Evolutionary conservation across 2,797 vertebrate species (phyloP).

Genomic region (Setipinna tenuifilis): DNA sequence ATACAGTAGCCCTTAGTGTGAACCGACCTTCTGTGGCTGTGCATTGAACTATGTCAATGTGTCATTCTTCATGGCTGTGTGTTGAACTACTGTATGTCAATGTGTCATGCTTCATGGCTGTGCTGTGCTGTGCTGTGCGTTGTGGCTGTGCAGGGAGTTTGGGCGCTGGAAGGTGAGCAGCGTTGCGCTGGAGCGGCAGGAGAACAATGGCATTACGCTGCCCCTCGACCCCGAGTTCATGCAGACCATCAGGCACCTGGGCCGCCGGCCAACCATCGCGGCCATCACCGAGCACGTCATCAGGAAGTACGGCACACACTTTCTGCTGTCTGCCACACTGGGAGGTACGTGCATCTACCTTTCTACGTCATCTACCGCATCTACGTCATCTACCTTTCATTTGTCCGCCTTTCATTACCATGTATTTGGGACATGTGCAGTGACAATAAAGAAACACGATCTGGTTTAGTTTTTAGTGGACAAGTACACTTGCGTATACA

Average conservation of each 20-base stretch:
- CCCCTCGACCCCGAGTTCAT: constrained; percentile 96
- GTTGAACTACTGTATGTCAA: no score
- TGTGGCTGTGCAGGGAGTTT: constrained; percentile 89
- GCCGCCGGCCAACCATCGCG: constrained; percentile 86
- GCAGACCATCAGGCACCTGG: constrained; percentile 91
- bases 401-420: no score
- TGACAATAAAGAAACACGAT: no score
- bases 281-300: constrained; percentile 96
- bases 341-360: constrained; percentile 81
- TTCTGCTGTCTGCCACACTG: constrained; percentile 93
- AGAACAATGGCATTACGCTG: constrained; percentile 90
- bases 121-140: not conserved
- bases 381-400: not conserved
- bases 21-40: no score
- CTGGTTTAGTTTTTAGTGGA: no score
- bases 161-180: constrained; percentile 99
- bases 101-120: not conserved
- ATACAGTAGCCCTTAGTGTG: no score
- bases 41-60: no score
- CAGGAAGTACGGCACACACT: constrained; percentile 97
- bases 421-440: no score
- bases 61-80: no score
- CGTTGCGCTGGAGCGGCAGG: constrained; percentile 91
- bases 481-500: no score
- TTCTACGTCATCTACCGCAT: not conserved